A percentile compares a stretch with the other conserved stretches of the same genome.
Conservation (phyloP, 2,797 vertebrate species). For the Coranthus polyacanthus region DNA sequence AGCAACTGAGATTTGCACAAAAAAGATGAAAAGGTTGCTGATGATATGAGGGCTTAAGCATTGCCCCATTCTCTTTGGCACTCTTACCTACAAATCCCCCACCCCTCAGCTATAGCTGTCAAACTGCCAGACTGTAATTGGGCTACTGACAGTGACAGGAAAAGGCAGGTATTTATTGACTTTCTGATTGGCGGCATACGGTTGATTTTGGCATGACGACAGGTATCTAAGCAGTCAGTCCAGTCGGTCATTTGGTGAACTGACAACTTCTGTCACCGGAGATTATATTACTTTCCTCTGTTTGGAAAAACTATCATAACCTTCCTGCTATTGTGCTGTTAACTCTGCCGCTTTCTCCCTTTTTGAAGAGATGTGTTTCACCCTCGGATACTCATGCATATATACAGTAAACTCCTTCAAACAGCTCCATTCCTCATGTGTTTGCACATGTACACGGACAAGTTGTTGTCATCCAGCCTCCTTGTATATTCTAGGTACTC, state of each 20-base stretch:
- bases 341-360: constrained; percentile 36
- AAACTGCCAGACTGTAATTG: constrained; percentile 8
- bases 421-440: constrained; percentile 9
- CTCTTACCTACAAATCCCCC: background rate
- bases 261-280: constrained; percentile 56
- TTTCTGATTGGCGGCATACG: constrained; percentile 22
- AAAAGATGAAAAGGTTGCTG: background rate
- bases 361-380: constrained; percentile 26
- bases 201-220: constrained; percentile 63
- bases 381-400: constrained; percentile 5
- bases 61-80: background rate
- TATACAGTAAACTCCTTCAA: background rate
- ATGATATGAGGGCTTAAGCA: background rate
- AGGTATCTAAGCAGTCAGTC: constrained; percentile 33
- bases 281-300: constrained; percentile 62
- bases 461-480: background rate
- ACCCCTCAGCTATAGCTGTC: constrained; percentile 14
- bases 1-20: constrained; percentile 5
- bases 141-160: constrained; percentile 25
- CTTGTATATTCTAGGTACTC: constrained; percentile 8
- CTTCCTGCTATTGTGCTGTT: constrained; percentile 72
- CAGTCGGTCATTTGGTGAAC: constrained; percentile 22
- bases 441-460: background rate
- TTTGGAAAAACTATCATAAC: constrained; percentile 52
- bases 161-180: constrained; percentile 34